Evolutionary conservation across 2,113 vertebrate genomes (phyloP).

Genomic region (Pleuronectes platessa): DNA sequence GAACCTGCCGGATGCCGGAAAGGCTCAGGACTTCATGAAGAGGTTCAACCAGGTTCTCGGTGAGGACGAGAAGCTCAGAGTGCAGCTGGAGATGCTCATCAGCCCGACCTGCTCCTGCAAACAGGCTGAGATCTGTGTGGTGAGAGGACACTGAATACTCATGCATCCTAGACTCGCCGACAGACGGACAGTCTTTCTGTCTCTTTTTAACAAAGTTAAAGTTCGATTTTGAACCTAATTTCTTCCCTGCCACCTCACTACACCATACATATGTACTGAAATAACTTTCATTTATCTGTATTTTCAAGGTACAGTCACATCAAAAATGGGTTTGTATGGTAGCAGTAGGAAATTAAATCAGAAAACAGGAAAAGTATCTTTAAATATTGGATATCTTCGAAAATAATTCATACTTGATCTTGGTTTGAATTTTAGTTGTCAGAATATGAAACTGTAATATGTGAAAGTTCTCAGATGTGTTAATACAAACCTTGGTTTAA

Average conservation of each 20-base stretch:
- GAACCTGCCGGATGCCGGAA: conserved; percentile 97
- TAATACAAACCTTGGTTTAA: neutral
- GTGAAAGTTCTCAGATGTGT: neutral
- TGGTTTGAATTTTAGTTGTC: no score
- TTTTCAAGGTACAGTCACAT: neutral
- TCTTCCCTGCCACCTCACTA: no score
- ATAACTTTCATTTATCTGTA: neutral
- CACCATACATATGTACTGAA: neutral
- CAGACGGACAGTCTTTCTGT: neutral
- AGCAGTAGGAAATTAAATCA: neutral
- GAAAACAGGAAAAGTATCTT: neutral
- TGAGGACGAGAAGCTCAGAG: conserved; percentile 95
- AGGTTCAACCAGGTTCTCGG: conserved; percentile 98
- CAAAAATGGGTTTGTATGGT: neutral
- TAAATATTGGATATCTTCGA: no score
- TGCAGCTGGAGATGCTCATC: conserved; percentile 94
- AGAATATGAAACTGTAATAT: no score
- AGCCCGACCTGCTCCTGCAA: conserved; percentile 98
- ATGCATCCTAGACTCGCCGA: neutral
- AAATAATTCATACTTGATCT: no score
- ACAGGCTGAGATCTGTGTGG: conserved; percentile 98
- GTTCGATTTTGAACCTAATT: no score
- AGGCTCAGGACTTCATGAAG: conserved; percentile 99
- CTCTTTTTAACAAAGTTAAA: neutral
- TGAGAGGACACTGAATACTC: conserved; percentile 76